phyloP scores from a whole-genome alignment of 1,140 invertebrate genomes.

The Drosophila erecta region DNA sequence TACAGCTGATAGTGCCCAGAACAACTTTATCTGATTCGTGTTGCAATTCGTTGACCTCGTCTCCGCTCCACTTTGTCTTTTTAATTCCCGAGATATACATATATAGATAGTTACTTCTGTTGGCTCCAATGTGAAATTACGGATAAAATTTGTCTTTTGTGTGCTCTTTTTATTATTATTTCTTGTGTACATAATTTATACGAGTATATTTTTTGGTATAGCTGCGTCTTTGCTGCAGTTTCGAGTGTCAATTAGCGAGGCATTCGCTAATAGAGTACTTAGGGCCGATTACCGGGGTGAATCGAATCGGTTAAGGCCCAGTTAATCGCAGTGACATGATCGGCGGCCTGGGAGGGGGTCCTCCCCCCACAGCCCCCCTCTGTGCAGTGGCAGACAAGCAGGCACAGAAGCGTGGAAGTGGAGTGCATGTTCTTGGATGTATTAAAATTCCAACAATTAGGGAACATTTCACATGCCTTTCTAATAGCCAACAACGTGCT shows the following conservation, averaged over 20 bases:
- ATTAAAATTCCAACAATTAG: conserved; percentile 83
- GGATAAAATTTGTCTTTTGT: too few species aligned
- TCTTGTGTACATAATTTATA: background rate
- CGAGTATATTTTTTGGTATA: too few species aligned
- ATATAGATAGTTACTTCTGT: too few species aligned
- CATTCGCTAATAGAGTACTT: conserved; percentile 47
- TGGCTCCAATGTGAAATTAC: too few species aligned
- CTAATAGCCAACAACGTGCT: conserved; percentile 76
- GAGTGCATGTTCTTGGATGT: conserved; percentile 56
- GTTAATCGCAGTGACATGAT: conserved; percentile 30
- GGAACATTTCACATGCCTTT: conserved; percentile 82
- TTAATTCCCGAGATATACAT: background rate
- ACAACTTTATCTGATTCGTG: conserved; percentile 57
- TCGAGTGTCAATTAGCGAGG: conserved; percentile 27
- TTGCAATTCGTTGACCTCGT: conserved; percentile 35
- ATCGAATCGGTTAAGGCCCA: conserved; percentile 13
- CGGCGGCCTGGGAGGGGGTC: background rate
- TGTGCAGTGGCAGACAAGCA: conserved; percentile 19
- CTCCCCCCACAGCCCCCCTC: too few species aligned
- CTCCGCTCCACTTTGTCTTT: background rate
- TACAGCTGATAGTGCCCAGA: conserved; percentile 54
- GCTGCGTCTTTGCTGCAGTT: background rate
- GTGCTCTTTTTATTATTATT: background rate
- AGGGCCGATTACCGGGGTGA: conserved; percentile 15
- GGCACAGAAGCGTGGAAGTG: conserved; percentile 4